Base-by-base conservation (phyloP, 2,888 invertebrate species). In the Amiota communis region DNA sequence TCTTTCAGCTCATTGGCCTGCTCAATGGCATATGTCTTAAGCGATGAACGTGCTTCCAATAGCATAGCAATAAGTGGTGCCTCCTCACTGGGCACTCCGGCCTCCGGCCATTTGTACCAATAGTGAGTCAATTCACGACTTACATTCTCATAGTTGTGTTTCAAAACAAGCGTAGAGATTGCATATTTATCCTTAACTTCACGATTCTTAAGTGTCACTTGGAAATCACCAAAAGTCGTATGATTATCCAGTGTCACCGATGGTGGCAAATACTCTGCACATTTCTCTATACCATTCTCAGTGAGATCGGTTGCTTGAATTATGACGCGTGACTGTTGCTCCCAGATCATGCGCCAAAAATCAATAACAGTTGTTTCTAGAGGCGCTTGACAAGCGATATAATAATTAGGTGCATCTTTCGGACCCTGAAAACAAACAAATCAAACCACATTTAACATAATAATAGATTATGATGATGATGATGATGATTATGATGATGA, bases 311-410 rank as follows among this genome's bases (percentile, higher is more conserved):
- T 97, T 49, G 97, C 91, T 96, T 97, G 97, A 75, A 98, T 92
- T 78, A 98, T 92, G 57, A 97, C 94, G 81, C 96, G 93, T 13
- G 94, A 93, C 89, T 97, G 96, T 88, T 98, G 97, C 86, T 98
- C 97, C 98, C 98, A 98, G 70, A 97, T 93, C 98, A 98, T 97
- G 61, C 96, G 92, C 98, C 98, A 98, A 89, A 98, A 97, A 90
- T 98, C 98, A 48, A 92, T 91, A 0, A 96, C 93, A 0, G 97
- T 98, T 78, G 93, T 93, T 73, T 94, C 93, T 79, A 97, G 91
- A 0, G 98, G 98, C 11, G 96, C 97, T 90, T 98, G 98, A 81
- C 96, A 95, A 17, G 97, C 96, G 51, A 98, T 97, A 90, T 98
- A 98, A 88, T 95, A 95, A 83, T 95, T 94, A 47, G 93, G 93